Percentiles rank a stretch among this genome's conserved stretches.
phyloP scores from a whole-genome alignment of 2,113 vertebrate species.

The Ictidomys tridecemlineatus region DNA sequence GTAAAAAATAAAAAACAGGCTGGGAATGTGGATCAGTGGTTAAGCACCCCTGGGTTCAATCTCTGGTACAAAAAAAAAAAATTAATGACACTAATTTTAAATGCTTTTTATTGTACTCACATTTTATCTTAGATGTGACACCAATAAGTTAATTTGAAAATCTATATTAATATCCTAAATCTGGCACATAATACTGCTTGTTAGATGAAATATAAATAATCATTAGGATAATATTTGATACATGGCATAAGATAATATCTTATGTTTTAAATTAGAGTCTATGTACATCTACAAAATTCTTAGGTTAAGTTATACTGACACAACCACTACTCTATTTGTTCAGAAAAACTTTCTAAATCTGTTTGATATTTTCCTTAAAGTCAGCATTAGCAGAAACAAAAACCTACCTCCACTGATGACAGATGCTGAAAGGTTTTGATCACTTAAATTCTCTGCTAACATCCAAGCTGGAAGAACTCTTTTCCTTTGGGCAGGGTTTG shows the following conservation, averaged over 20 bases:
- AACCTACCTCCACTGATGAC: constrained; percentile 83
- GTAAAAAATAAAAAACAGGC: too few relatives aligned
- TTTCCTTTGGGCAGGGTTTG: constrained; percentile 80
- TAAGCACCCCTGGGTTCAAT: too few relatives aligned
- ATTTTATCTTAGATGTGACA: constrained; percentile 35
- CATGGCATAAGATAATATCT: constrained; percentile 16
- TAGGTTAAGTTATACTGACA: background rate
- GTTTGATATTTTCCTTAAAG: constrained; percentile 55
- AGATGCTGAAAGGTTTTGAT: constrained; percentile 72
- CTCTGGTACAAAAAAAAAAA: background rate
- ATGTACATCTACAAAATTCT: constrained; percentile 13
- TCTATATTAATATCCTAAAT: background rate
- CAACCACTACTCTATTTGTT: constrained; percentile 6
- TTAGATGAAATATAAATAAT: constrained; percentile 36
- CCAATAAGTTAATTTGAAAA: background rate
- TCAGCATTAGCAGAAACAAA: background rate
- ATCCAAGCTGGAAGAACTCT: constrained; percentile 95
- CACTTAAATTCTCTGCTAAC: constrained; percentile 82
- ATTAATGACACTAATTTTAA: background rate
- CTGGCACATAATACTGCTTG: background rate
- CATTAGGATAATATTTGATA: constrained; percentile 5
- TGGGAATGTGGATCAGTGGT: too few relatives aligned
- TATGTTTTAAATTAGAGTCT: constrained; percentile 42
- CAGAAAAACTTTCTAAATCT: constrained; percentile 30
- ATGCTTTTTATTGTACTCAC: background rate